These are phyloP conservation scores for Crotalus helleri DNA, from an alignment of 2,113 vertebrate species.

Conservation along the genomic window DNA sequence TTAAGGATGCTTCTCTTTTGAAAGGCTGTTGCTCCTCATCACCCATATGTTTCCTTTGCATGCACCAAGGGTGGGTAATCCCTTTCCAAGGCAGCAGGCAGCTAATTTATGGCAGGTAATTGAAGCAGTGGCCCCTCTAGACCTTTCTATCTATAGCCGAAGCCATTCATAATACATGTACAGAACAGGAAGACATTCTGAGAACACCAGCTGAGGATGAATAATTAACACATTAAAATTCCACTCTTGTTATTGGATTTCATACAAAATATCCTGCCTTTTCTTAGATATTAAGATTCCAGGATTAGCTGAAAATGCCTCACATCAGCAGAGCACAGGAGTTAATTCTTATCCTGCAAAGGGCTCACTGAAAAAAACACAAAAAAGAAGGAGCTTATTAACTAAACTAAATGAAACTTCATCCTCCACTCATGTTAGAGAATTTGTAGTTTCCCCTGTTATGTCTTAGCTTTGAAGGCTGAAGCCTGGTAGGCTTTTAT, in stretches of 20 bases:
- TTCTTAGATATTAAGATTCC: slow-evolving; percentile 11
- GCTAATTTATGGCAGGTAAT: background rate
- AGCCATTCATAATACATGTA: background rate
- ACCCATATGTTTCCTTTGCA: background rate
- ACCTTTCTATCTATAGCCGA: slow-evolving; percentile 8
- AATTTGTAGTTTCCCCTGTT: background rate
- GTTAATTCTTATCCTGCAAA: background rate
- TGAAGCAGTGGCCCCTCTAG: background rate
- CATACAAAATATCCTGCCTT: background rate
- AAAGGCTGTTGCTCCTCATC: background rate
- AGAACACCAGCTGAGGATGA: slow-evolving; percentile 33
- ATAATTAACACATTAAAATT: slow-evolving; percentile 11
- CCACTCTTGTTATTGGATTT: slow-evolving; percentile 33
- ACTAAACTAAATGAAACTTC: background rate
- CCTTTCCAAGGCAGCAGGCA: background rate
- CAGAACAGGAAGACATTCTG: slow-evolving; percentile 16
- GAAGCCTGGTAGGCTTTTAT: background rate
- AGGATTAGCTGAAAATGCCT: slow-evolving; percentile 13
- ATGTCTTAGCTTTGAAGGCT: background rate
- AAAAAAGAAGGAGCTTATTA: background rate
- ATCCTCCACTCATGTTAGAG: background rate
- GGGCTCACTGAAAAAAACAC: background rate
- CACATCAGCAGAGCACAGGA: background rate
- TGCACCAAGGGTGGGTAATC: background rate
- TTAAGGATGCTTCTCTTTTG: background rate